Base-by-base conservation (phyloP, 2,113 vertebrate species). In the Caretta caretta region DNA sequence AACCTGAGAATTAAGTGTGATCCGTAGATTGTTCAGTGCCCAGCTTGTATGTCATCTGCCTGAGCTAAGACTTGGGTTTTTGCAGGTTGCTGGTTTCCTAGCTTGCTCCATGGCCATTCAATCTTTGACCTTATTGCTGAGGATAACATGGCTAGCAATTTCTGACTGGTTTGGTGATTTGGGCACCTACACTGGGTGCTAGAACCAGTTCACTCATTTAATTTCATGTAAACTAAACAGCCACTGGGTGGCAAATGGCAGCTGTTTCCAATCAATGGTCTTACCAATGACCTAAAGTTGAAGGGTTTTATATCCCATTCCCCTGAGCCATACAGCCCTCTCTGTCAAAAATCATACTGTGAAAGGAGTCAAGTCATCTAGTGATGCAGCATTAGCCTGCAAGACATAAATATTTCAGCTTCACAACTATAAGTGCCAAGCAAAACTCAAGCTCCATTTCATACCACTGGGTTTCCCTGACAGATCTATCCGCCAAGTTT, bases 361-460 rank as follows among this genome's bases (percentile, higher is more conserved):
- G 35, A 90, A 94, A 87, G 89, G 22, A 94, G n/a, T 62, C 87
- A 31, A 92, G 82, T 27, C 62, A 90, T 91, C 81, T 92, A 94
- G 79, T 72, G 87, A 91, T 83, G 86, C 57, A 92, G 53, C 79
- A 87, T 90, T 90, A 93, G 65, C 62, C 86, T 95, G 83, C 50
- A 91, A 92, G 96, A 88, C 46, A n/a, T 0, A 0, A 92, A 82
- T 51, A 87, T 81, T 96, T 91, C 89, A 94, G 92, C 85, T 96
- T 89, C 96, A 86, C 86, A 96, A 97, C 94, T 86, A 83, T 79
- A 90, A 93, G 89, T 24, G 51, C 85, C 89, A 88, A 97, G 96
- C 93, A 95, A 96, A 93, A 94, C 90, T 89, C 95, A 97, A 97
- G 89, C 90, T 96, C 90, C 86, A 94, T 84, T 96, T 95, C 90